A percentile compares a stretch with the other conserved stretches of the same genome.
Evolutionary conservation across 2,797 vertebrate species (phyloP).

Genomic region (Sparus aurata): DNA sequence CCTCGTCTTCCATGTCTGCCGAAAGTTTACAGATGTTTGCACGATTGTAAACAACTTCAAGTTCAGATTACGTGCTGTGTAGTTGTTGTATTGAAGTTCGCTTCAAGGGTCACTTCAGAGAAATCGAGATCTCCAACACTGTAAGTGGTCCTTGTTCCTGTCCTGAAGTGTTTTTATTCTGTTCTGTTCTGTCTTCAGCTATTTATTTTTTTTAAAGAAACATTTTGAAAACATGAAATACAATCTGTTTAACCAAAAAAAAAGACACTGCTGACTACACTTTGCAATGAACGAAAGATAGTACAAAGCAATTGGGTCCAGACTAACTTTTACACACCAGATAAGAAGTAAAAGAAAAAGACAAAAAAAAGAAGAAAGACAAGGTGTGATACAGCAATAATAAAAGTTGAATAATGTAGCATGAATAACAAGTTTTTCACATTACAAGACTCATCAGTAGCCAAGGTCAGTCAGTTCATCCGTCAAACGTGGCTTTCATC

Average conservation of each 20-base stretch:
- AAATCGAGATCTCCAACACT: not conserved
- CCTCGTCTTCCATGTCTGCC: not conserved
- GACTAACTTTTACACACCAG: not conserved
- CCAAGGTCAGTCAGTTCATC: conserved; percentile 17
- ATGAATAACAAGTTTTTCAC: conserved; percentile 7
- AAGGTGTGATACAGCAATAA: not conserved
- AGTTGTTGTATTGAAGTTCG: not conserved
- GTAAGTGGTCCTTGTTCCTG: not conserved
- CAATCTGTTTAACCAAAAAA: not conserved
- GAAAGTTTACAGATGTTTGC: conserved; percentile 44
- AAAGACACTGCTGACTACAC: too few species aligned
- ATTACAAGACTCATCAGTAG: conserved; percentile 6
- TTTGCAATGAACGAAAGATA: too few species aligned
- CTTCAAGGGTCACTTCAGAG: not conserved
- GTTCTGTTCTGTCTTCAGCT: not conserved
- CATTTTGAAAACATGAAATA: not conserved
- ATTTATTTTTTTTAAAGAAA: not conserved
- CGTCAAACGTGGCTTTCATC: conserved; percentile 17
- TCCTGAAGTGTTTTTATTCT: not conserved
- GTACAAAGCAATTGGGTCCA: too few species aligned
- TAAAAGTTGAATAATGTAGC: not conserved
- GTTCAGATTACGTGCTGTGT: not conserved
- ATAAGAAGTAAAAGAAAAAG: not conserved
- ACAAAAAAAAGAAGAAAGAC: too few species aligned
- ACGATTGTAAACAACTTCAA: conserved; percentile 12